Conservation (phyloP, 2,113 vertebrate species). For the Entelurus aequoreus region DNA sequence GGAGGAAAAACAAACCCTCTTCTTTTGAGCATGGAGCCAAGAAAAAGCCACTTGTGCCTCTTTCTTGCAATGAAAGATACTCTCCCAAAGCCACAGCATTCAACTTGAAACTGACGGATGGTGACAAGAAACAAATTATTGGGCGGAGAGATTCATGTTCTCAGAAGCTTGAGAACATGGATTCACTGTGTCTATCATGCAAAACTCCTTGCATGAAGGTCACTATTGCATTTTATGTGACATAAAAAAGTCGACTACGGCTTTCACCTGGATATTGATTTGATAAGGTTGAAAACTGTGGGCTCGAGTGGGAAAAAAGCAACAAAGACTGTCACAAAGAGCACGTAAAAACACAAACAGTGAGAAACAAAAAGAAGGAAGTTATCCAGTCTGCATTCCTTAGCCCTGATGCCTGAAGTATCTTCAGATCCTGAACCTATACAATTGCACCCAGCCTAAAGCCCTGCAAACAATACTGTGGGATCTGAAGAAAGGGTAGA, state of each 20-base stretch:
- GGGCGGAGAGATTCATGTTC: slow-evolving; percentile 24
- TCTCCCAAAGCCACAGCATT: slow-evolving; percentile 40
- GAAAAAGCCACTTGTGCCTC: slow-evolving; percentile 59
- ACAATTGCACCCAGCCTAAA: slow-evolving; percentile 47
- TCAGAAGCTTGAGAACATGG: slow-evolving; percentile 33
- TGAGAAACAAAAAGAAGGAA: slow-evolving; percentile 61
- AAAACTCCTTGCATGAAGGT: slow-evolving; percentile 16
- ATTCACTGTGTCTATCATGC: slow-evolving; percentile 14
- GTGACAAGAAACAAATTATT: slow-evolving; percentile 49
- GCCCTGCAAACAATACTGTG: slow-evolving; percentile 53
- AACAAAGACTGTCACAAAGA: slow-evolving; percentile 46
- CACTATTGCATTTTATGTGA: slow-evolving; percentile 4
- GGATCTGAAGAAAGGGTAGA: slow-evolving; percentile 36
- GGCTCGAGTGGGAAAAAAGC: slow-evolving; percentile 23
- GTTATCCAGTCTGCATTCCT: slow-evolving; percentile 61
- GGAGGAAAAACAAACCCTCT: slow-evolving; percentile 62
- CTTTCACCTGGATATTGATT: slow-evolving; percentile 45
- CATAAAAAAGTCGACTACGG: slow-evolving; percentile 4
- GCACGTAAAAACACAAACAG: slow-evolving; percentile 53
- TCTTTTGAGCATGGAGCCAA: slow-evolving; percentile 64
- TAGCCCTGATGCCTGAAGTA: slow-evolving; percentile 46
- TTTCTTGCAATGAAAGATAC: slow-evolving; percentile 32
- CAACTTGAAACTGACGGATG: slow-evolving; percentile 41
- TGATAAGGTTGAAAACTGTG: slow-evolving; percentile 29
- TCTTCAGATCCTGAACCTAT: slow-evolving; percentile 54